Percentiles rank a stretch among this genome's conserved stretches.
Evolutionary conservation across 1,140 invertebrate species (phyloP).

Genomic region (Drosophila repleta): DNA sequence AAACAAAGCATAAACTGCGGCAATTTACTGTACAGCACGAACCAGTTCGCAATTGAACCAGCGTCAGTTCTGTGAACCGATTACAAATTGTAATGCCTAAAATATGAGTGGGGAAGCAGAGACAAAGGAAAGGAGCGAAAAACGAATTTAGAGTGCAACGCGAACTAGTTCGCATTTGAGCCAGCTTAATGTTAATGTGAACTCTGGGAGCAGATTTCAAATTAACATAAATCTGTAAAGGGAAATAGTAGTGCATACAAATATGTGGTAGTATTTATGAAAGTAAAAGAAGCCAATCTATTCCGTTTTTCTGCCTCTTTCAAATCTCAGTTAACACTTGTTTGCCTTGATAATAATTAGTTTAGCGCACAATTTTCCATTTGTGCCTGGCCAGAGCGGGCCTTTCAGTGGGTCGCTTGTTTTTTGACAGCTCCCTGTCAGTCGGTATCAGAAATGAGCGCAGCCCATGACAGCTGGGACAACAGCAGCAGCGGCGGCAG

Average conservation of each 20-base stretch:
- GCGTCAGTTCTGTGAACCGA: not conserved
- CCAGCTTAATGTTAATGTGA: not conserved
- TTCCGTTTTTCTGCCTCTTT: too few species aligned
- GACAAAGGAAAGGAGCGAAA: not conserved
- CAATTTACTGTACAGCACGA: conserved; percentile 26
- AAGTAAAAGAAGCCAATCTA: too few species aligned
- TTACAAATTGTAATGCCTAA: too few species aligned
- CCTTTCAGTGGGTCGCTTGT: not conserved
- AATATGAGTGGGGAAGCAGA: not conserved
- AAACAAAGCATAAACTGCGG: conserved; percentile 16
- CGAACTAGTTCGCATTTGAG: not conserved
- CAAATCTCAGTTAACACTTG: too few species aligned
- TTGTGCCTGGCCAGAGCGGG: too few species aligned
- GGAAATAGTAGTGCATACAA: too few species aligned
- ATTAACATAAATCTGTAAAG: too few species aligned
- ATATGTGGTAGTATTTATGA: too few species aligned
- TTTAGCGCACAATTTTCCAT: not conserved
- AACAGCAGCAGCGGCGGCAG: conserved; percentile 15
- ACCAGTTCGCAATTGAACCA: conserved; percentile 15
- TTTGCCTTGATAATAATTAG: not conserved
- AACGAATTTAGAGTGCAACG: not conserved
- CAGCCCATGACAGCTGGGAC: conserved; percentile 14
- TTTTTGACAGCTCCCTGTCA: conserved; percentile 18
- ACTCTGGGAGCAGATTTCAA: too few species aligned
- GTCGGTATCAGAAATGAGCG: conserved; percentile 8